phyloP scores from a whole-genome alignment of 1,140 invertebrate genomes.

The Protaetia brevitarsis region DNA sequence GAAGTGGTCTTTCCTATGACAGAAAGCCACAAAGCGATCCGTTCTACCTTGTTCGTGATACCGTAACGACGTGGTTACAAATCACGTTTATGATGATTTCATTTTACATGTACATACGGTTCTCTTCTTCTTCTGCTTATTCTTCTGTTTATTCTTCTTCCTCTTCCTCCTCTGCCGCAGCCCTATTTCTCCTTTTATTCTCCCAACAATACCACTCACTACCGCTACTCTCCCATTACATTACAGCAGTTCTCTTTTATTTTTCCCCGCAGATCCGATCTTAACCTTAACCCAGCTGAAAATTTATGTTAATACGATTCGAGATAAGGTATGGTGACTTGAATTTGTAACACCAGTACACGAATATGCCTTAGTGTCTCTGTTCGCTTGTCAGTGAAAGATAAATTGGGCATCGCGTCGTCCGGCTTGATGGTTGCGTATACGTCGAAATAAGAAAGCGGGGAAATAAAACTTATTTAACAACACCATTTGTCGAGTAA shows the following conservation, averaged over 20 bases:
- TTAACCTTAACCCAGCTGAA: constrained; percentile 20
- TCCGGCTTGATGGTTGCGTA: background rate
- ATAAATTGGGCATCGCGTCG: background rate
- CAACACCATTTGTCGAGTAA: background rate
- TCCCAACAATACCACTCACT: background rate
- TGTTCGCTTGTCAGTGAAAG: background rate
- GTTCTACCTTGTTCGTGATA: constrained; percentile 31
- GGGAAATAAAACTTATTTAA: background rate
- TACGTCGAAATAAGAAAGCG: background rate
- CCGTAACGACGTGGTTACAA: constrained; percentile 30
- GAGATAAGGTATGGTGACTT: background rate
- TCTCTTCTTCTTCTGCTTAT: too few species aligned
- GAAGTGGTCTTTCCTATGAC: constrained; percentile 28
- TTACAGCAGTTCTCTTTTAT: background rate
- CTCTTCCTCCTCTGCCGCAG: background rate
- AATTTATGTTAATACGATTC: constrained; percentile 22
- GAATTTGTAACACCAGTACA: constrained; percentile 3
- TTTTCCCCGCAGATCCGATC: background rate
- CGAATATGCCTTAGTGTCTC: background rate
- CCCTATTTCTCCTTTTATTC: background rate
- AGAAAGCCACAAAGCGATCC: constrained; percentile 23
- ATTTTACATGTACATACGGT: constrained; percentile 34
- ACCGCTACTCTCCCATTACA: constrained; percentile 19
- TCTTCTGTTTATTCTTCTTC: background rate
- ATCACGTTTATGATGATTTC: constrained; percentile 40